Conservation (phyloP, 2,888 invertebrate species). For the Schizaphis graminum region DNA sequence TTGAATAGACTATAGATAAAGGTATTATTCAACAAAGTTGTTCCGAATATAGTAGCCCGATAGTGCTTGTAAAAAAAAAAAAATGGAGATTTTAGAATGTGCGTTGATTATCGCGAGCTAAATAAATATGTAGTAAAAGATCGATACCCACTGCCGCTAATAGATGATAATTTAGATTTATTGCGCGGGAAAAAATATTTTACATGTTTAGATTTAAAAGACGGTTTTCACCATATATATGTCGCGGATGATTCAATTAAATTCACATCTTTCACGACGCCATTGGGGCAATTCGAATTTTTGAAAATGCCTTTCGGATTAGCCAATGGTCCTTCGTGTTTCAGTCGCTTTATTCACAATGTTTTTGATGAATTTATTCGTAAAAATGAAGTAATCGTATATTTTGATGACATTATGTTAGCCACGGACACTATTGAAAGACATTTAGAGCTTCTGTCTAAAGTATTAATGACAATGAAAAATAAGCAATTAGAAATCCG, state of each 20-base stretch:
- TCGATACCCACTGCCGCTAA: not conserved
- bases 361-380: slow-evolving; percentile 69
- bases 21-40: not conserved
- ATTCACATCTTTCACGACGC: not conserved
- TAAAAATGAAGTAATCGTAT: slow-evolving; percentile 25
- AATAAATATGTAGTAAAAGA: slow-evolving; percentile 19
- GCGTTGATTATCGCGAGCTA: not conserved
- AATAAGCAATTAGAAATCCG: slow-evolving; percentile 64
- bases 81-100: not conserved
- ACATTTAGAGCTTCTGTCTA: slow-evolving; percentile 69
- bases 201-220: not conserved
- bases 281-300: not conserved
- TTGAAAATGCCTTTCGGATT: slow-evolving; percentile 28
- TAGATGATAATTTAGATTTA: slow-evolving; percentile 35
- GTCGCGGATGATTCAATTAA: slow-evolving; percentile 11
- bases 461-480: slow-evolving; percentile 67
- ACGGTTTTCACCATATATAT: not conserved
- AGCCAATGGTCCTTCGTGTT: not conserved
- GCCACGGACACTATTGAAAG: slow-evolving; percentile 67
- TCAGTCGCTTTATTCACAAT: slow-evolving; percentile 68
- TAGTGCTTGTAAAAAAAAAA: not conserved
- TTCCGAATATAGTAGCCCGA: not conserved
- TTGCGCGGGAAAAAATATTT: not conserved
- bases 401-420: slow-evolving; percentile 69
- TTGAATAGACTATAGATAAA: no score